Evolutionary conservation across 2,888 invertebrate genomes (phyloP), one percentile per base, ranked within the genome.

Genomic region (Agrochola litura): DNA sequence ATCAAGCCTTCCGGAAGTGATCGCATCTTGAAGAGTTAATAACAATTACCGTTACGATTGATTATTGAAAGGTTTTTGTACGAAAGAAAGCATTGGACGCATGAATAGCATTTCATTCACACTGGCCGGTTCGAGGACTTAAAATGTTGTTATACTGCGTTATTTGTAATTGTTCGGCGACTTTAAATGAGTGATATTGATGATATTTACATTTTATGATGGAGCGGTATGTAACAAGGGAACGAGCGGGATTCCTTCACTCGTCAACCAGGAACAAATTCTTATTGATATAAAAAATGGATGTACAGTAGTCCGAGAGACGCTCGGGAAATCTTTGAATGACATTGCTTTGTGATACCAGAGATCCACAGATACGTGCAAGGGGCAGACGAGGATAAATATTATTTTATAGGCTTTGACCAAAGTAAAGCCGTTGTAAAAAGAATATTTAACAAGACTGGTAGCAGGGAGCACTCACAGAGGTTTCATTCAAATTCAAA

Each of bases 181-280:
- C 88, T 92, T 93, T 93, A 92, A 93, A 93, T 90, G 92, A 92
- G 92, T 91, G 90, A 94, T 94, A 93, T 92, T 90, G 88, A 84
- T 85, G 82, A 82, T 90, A 93, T 96, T 96, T 93, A 92, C 95
- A 96, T 95, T 96, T 95, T 95, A 96, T 95, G 94, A 93, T 92
- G 93, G 93, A 85, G 88, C 88, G 94, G 95, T 92, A 96, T 96
- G 94, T 92, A 91, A 90, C 91, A 88, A 91, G 90, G 88, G 91
- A 92, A 89, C 89, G 83, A 89, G 86, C 89, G 88, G 90, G 93
- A 95, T 96, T 91, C 95, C 92, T 90, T 83, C 69, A 88, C 92
- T 89, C 88, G 95, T 93, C 94, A 91, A 96, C 95, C 96, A 96
- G 96, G 96, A 96, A 96, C 95, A 93, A 92, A 95, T 94, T 95